Conservation (phyloP, 2,113 vertebrate genomes). For the Chamaetylas fuelleborni region DNA sequence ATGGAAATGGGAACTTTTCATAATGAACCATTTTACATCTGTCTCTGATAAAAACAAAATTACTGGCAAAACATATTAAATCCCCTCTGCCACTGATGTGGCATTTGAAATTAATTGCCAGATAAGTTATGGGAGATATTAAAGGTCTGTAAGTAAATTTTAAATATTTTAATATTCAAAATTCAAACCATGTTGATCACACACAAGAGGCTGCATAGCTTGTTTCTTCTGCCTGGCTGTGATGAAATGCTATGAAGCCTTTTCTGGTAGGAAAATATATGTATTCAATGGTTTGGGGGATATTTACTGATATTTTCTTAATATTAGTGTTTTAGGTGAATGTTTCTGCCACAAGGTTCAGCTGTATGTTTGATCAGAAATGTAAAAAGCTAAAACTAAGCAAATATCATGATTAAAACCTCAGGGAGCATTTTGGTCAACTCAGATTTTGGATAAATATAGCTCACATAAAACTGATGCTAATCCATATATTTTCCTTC, state of each 20-base stretch:
- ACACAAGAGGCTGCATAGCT: background rate
- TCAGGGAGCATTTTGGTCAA: background rate
- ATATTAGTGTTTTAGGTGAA: background rate
- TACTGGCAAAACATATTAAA: background rate
- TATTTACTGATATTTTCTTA: background rate
- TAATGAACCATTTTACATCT: background rate
- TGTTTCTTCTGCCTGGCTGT: background rate
- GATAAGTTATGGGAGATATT: background rate
- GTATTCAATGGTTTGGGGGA: background rate
- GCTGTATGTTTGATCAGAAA: background rate
- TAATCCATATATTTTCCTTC: background rate
- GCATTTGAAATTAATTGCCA: constrained; percentile 4
- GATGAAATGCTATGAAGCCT: background rate
- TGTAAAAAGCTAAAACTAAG: background rate
- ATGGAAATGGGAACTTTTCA: background rate
- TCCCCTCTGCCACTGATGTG: background rate
- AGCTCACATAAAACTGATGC: background rate
- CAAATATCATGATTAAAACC: background rate
- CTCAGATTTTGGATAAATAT: background rate
- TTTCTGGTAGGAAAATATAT: background rate
- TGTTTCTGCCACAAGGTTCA: background rate
- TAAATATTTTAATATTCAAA: constrained; percentile 16
- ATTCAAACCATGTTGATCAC: background rate
- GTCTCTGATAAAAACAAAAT: background rate
- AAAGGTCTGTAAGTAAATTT: background rate